These are phyloP conservation scores for Pantelozetes paolii DNA, from an alignment of 2,888 invertebrate species.

Conservation along the genomic window DNA sequence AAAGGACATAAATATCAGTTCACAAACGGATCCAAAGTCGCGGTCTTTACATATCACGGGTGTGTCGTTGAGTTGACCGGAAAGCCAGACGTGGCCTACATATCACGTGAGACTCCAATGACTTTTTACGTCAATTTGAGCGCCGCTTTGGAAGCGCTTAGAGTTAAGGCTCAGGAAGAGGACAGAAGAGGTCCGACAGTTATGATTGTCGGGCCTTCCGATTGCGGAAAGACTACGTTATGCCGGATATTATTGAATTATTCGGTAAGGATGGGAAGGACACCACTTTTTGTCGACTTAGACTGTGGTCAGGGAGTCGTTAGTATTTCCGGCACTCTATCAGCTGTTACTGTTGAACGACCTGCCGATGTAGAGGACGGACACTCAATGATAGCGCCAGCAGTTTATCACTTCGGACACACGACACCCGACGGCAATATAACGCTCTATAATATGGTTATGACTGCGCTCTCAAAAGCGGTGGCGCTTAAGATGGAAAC, in stretches of 20 bases:
- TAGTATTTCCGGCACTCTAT: slow-evolving; percentile 77
- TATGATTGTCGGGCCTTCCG: slow-evolving; percentile 87
- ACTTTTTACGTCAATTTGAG: slow-evolving; percentile 91
- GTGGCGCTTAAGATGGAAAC: slow-evolving; percentile 76
- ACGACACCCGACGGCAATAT: slow-evolving; percentile 69
- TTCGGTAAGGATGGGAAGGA: slow-evolving; percentile 63
- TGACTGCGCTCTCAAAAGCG: slow-evolving; percentile 77
- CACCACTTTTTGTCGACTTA: slow-evolving; percentile 85
- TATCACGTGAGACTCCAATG: slow-evolving; percentile 96
- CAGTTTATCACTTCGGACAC: slow-evolving; percentile 91
- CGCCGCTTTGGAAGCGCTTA: slow-evolving; percentile 83
- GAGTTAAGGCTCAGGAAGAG: slow-evolving; percentile 71
- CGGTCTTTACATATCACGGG: slow-evolving; percentile 93
- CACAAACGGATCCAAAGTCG: slow-evolving; percentile 82
- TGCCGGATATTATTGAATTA: slow-evolving; percentile 85
- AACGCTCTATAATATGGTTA: slow-evolving; percentile 75
- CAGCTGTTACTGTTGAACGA: slow-evolving; percentile 78
- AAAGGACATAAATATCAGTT: slow-evolving; percentile 88
- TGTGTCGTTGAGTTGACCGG: slow-evolving; percentile 70
- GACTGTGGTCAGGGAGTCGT: slow-evolving; percentile 93
- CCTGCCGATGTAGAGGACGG: slow-evolving; percentile 92
- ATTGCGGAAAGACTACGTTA: slow-evolving; percentile 94
- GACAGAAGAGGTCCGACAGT: slow-evolving; percentile 68
- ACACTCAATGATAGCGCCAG: slow-evolving; percentile 84
- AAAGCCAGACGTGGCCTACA: slow-evolving; percentile 80